Evolutionary conservation across 2,888 invertebrate species (phyloP).

Genomic region (Platypus cylindrus): DNA sequence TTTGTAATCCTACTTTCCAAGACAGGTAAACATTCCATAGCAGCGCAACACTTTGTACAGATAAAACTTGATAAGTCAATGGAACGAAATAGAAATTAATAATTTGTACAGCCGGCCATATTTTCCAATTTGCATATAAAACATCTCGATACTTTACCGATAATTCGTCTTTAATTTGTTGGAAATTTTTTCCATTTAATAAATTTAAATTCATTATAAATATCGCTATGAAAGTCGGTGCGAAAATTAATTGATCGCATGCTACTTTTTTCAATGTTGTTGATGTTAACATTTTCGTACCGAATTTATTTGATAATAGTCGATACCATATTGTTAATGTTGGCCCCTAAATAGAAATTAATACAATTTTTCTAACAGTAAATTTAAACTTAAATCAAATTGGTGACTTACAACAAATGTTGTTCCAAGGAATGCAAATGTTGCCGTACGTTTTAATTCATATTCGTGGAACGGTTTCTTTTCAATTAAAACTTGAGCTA

Average conservation of each 20-base stretch:
- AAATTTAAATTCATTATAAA: constrained; percentile 46
- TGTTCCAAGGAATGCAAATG: too few relatives aligned
- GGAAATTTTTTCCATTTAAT: constrained; percentile 44
- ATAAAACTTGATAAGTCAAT: constrained; percentile 65
- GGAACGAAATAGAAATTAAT: constrained; percentile 77
- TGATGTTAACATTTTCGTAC: constrained; percentile 23
- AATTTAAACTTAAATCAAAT: too few relatives aligned
- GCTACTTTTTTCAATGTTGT: constrained; percentile 52
- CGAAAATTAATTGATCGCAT: constrained; percentile 62
- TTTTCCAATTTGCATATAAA: constrained; percentile 52
- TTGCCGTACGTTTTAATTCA: too few relatives aligned
- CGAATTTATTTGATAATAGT: constrained; percentile 30
- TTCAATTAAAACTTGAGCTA: too few relatives aligned
- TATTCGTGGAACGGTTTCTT: too few relatives aligned
- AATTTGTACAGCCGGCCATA: constrained; percentile 78
- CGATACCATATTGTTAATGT: constrained; percentile 58
- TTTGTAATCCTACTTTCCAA: too few relatives aligned
- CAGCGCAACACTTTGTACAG: constrained; percentile 63
- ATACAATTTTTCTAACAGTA: too few relatives aligned
- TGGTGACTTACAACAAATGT: too few relatives aligned
- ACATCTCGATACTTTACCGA: constrained; percentile 48
- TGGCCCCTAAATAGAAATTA: constrained; percentile 53
- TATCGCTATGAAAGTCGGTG: constrained; percentile 49
- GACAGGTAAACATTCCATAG: constrained; percentile 80
- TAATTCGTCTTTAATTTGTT: constrained; percentile 42